These are phyloP conservation scores for Bombylius discolor DNA, from an alignment of 2,888 invertebrate species.

Conservation along the genomic window DNA sequence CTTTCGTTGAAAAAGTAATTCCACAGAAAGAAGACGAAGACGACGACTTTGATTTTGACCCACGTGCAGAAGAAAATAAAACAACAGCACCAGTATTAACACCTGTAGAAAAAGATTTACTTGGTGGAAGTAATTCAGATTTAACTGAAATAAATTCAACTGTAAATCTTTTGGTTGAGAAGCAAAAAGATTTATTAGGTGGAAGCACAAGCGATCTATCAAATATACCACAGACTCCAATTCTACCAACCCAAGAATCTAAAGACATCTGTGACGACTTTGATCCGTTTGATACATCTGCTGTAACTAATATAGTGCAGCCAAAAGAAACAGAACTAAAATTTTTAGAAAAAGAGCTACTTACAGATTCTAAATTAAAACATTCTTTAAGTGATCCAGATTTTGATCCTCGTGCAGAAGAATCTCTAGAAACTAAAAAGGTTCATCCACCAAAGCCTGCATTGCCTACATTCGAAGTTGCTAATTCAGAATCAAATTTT, in stretches of 20 bases:
- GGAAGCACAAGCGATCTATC: constrained; percentile 55
- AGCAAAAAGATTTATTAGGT: constrained; percentile 51
- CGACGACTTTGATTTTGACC: constrained; percentile 41
- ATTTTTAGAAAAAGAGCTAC: constrained; percentile 61
- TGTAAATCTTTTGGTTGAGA: constrained; percentile 37
- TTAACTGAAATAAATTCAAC: constrained; percentile 19
- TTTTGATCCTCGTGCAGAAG: constrained; percentile 66
- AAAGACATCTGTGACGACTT: constrained; percentile 44
- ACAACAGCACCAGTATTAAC: constrained; percentile 13
- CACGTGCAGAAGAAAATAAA: constrained; percentile 46
- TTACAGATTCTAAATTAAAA: constrained; percentile 42
- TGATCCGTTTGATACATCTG: constrained; percentile 81
- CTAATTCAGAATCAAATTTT: constrained; percentile 9
- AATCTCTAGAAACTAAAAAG: constrained; percentile 7
- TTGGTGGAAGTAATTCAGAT: constrained; percentile 33
- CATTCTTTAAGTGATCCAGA: constrained; percentile 58
- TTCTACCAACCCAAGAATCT: constrained; percentile 44
- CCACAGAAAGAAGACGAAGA: constrained; percentile 39
- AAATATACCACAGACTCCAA: constrained; percentile 52
- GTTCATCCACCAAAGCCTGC: constrained; percentile 13
- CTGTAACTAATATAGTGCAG: constrained; percentile 53
- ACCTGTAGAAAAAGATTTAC: constrained; percentile 24
- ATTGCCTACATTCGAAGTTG: constrained; percentile 10
- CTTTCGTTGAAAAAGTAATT: constrained; percentile 64
- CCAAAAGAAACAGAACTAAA: constrained; percentile 69